These are phyloP conservation scores for Drosophila carrolli DNA, from an alignment of 1,140 invertebrate genomes.

Conservation along the genomic window DNA sequence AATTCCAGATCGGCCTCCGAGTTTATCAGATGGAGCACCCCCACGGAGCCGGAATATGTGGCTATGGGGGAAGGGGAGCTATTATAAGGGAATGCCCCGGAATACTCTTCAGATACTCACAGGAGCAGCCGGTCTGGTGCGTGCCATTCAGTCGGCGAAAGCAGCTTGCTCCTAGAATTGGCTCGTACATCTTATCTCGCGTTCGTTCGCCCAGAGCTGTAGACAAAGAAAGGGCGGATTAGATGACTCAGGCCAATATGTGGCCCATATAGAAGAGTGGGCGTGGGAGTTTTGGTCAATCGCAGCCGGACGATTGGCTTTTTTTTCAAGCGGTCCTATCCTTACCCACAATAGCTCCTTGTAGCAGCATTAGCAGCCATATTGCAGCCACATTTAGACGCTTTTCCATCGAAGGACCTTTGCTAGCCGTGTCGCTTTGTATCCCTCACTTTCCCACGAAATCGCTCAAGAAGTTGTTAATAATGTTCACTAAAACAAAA, in stretches of 20 bases:
- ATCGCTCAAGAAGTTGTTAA: neutral
- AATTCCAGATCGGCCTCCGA: slow-evolving; percentile 88
- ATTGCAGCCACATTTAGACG: slow-evolving; percentile 38
- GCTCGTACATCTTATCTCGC: slow-evolving; percentile 92
- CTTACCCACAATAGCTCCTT: slow-evolving; percentile 40
- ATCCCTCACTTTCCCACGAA: neutral
- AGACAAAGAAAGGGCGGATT: slow-evolving; percentile 14
- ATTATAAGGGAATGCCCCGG: neutral
- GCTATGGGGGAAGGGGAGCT: slow-evolving; percentile 82
- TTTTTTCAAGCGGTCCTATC: neutral
- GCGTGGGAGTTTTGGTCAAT: slow-evolving; percentile 4
- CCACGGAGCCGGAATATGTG: slow-evolving; percentile 90
- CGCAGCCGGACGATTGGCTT: neutral
- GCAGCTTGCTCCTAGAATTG: slow-evolving; percentile 91
- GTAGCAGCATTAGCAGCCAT: slow-evolving; percentile 64
- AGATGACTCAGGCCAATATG: slow-evolving; percentile 46
- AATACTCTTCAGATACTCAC: slow-evolving; percentile 86
- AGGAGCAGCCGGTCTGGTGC: slow-evolving; percentile 96
- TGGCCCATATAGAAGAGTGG: slow-evolving; percentile 2
- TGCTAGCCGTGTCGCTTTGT: too few relatives aligned
- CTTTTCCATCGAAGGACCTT: slow-evolving; percentile 43
- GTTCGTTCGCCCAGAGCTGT: slow-evolving; percentile 86
- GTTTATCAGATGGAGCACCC: slow-evolving; percentile 91
- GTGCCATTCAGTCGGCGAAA: slow-evolving; percentile 95
- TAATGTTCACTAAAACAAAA: too few relatives aligned